A percentile compares a stretch with the other conserved stretches of the same genome.
Conservation (phyloP, 2,888 invertebrate species). For the Plemyria rubiginata region DNA sequence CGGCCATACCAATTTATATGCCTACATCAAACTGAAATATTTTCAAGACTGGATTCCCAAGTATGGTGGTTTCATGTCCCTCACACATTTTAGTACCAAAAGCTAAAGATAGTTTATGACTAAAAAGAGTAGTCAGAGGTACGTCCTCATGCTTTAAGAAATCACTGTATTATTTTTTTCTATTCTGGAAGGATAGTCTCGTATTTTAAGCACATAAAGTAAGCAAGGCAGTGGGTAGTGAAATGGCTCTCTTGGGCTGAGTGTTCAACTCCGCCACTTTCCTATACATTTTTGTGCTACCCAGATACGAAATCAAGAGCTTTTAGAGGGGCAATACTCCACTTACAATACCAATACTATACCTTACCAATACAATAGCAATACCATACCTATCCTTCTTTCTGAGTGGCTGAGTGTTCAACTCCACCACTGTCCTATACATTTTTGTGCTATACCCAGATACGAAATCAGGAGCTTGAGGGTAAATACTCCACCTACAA, state of each 20-base stretch:
- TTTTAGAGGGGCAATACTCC: background rate
- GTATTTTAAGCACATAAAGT: constrained; percentile 37
- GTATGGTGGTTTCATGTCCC: no score
- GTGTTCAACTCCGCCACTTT: constrained; percentile 30
- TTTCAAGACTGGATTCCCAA: no score
- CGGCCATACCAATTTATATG: no score
- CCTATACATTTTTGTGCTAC: constrained; percentile 21
- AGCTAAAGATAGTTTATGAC: no score
- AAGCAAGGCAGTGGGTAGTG: constrained; percentile 39
- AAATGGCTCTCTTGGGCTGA: constrained; percentile 42
- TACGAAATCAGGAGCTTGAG: background rate
- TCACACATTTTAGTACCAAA: no score
- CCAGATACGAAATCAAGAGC: background rate
- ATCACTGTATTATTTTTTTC: background rate
- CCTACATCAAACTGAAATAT: no score
- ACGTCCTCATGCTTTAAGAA: background rate
- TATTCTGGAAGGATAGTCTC: constrained; percentile 28
- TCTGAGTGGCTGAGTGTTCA: constrained; percentile 37
- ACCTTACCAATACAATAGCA: no score
- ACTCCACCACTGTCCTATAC: constrained; percentile 20
- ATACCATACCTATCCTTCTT: no score
- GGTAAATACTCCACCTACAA: no score
- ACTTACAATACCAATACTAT: no score
- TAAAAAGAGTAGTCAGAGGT: no score
- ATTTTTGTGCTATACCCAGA: constrained; percentile 20